Evolutionary conservation across 2,113 vertebrate species (phyloP).

Genomic region (Dipodomys merriami): DNA sequence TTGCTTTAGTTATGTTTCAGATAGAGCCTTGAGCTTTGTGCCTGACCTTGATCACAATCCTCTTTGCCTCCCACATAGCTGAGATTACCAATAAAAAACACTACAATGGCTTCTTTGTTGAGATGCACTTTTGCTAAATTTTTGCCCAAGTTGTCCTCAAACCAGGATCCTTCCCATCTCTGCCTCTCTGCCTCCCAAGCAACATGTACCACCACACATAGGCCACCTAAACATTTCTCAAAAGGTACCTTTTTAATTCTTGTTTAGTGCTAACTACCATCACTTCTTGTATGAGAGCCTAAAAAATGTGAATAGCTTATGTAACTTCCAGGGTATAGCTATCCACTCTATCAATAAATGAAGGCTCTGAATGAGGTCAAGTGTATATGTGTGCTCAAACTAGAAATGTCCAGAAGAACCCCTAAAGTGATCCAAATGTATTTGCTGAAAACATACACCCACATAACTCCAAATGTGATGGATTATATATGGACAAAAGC

Average conservation of each 20-base stretch:
- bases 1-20: too few relatives aligned
- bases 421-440: slow-evolving; percentile 26
- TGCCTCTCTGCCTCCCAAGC: too few relatives aligned
- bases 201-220: not conserved
- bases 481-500: not conserved
- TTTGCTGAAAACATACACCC: not conserved
- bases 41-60: too few relatives aligned
- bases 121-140: too few relatives aligned
- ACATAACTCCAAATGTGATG: slow-evolving; percentile 4
- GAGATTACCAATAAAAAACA: too few relatives aligned
- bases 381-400: not conserved
- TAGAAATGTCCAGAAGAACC: not conserved
- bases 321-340: not conserved
- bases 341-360: not conserved
- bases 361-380: slow-evolving; percentile 32
- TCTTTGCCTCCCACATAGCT: too few relatives aligned
- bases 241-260: not conserved
- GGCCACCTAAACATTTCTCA: not conserved
- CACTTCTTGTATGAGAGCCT: slow-evolving; percentile 4
- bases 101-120: too few relatives aligned
- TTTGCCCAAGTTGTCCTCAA: too few relatives aligned
- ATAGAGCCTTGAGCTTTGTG: too few relatives aligned
- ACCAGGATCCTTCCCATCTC: too few relatives aligned
- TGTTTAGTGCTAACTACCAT: slow-evolving; percentile 24
- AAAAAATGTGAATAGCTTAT: slow-evolving; percentile 11